Conservation (phyloP, 2,888 invertebrate genomes). For the Mechanitis messenoides region DNA sequence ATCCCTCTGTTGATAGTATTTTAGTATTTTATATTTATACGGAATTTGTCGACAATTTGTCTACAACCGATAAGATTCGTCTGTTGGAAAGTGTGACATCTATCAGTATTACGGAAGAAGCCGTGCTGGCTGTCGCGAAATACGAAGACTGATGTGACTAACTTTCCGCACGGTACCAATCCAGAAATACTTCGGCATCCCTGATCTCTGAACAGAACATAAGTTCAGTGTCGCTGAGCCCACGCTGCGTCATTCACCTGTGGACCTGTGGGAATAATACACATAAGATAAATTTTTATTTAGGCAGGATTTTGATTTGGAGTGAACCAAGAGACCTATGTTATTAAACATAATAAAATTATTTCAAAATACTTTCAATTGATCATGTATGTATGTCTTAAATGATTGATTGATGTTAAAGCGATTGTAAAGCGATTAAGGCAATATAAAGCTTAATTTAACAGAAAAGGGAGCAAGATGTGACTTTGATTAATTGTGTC, state of each 20-base stretch:
- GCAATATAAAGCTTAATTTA: constrained; percentile 5
- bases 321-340: too few relatives aligned
- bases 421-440: constrained; percentile 10
- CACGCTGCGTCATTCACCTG: constrained; percentile 13
- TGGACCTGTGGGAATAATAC: constrained; percentile 16
- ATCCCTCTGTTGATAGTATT: constrained; percentile 1
- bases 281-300: too few relatives aligned
- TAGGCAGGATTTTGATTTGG: too few relatives aligned
- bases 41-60: neutral
- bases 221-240: constrained; percentile 29
- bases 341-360: too few relatives aligned
- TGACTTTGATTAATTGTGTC: constrained; percentile 13
- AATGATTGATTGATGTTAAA: constrained; percentile 13
- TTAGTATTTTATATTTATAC: neutral
- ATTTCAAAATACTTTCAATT: neutral
- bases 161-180: constrained; percentile 75
- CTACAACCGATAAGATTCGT: too few relatives aligned
- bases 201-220: constrained; percentile 30
- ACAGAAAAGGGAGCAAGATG: constrained; percentile 1
- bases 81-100: neutral
- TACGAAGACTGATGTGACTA: constrained; percentile 44
- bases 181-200: constrained; percentile 67
- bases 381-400: neutral
- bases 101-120: neutral
- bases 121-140: constrained; percentile 27